Evolutionary conservation across 2,888 invertebrate species (phyloP).

Genomic region (Dione vanillae): DNA sequence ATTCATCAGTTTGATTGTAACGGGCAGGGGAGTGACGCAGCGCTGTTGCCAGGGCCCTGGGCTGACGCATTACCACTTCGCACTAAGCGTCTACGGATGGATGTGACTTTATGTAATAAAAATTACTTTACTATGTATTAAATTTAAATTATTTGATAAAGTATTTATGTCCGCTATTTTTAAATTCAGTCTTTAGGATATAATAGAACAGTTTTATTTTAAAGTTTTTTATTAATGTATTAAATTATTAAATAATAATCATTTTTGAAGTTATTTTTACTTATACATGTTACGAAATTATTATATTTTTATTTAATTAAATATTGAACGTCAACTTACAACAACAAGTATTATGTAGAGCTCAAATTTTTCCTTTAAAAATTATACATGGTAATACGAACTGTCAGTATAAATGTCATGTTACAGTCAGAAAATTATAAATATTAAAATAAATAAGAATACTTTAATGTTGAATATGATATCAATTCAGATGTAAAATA

Average conservation of each 20-base stretch:
- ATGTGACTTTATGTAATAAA: conserved; percentile 51
- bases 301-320: too few relatives aligned
- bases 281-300: too few relatives aligned
- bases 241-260: too few relatives aligned
- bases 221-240: too few relatives aligned
- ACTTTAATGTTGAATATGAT: neutral
- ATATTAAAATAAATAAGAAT: neutral
- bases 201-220: too few relatives aligned
- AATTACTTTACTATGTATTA: neutral
- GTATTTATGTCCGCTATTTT: neutral
- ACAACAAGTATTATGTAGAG: neutral
- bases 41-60: conserved; percentile 69
- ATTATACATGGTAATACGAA: neutral
- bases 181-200: neutral
- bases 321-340: too few relatives aligned
- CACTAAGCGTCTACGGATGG: conserved; percentile 59
- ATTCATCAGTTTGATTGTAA: conserved; percentile 78
- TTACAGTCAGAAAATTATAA: neutral
- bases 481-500: neutral
- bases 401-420: neutral
- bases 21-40: conserved; percentile 63
- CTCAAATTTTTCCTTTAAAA: neutral
- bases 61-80: conserved; percentile 54
- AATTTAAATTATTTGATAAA: neutral
- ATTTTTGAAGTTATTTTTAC: too few relatives aligned